phyloP scores from a whole-genome alignment of 2,888 invertebrate species.

The Odontomyia ornata region DNA sequence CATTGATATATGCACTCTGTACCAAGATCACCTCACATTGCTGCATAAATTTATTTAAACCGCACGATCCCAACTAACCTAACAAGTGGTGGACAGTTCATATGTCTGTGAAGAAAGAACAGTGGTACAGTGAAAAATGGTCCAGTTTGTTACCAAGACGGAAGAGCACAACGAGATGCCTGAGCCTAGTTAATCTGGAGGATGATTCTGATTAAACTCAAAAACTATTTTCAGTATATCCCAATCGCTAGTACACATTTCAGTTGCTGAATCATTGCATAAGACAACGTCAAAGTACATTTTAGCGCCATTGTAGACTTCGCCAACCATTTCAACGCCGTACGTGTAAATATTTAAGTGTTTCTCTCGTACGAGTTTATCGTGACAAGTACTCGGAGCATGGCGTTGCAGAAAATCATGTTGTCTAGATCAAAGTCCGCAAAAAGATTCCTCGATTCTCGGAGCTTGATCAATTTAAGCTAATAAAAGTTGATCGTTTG shows the following conservation, averaged over 20 bases:
- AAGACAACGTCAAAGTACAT: too few relatives aligned
- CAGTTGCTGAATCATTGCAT: too few relatives aligned
- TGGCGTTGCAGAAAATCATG: constrained; percentile 16
- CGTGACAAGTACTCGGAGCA: not conserved
- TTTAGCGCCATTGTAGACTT: too few relatives aligned
- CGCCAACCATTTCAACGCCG: too few relatives aligned
- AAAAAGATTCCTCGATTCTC: not conserved
- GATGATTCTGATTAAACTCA: too few relatives aligned
- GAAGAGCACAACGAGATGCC: too few relatives aligned
- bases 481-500: constrained; percentile 1
- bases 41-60: not conserved
- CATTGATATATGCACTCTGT: not conserved
- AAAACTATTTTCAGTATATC: too few relatives aligned
- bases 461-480: constrained; percentile 34
- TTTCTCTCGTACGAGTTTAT: not conserved
- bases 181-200: too few relatives aligned
- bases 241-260: too few relatives aligned
- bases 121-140: not conserved
- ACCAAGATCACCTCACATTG: not conserved
- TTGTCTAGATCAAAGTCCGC: constrained; percentile 27
- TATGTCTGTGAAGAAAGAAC: not conserved
- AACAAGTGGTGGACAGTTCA: too few relatives aligned
- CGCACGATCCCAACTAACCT: too few relatives aligned
- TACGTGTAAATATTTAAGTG: not conserved
- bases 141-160: too few relatives aligned